Evolutionary conservation across 2,797 vertebrate species (phyloP).

Genomic region (Caiman crocodilus): DNA sequence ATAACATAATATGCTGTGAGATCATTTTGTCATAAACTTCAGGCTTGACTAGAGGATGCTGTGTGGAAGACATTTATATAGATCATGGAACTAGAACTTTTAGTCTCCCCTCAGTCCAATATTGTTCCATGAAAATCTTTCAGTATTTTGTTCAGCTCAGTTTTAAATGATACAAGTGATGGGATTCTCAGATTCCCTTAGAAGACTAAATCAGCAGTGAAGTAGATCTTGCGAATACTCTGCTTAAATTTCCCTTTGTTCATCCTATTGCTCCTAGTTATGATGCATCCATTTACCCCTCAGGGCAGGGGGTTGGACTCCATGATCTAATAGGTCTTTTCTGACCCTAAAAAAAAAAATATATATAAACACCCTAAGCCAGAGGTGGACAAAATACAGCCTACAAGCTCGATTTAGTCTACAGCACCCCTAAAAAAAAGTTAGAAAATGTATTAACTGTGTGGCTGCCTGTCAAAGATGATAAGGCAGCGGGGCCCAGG

Average conservation of each 20-base stretch:
- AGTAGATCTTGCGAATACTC: neutral
- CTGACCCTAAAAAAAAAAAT: no score
- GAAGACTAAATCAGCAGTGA: neutral
- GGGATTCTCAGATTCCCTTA: neutral
- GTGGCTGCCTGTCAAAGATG: no score
- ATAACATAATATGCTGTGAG: neutral
- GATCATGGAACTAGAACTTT: neutral
- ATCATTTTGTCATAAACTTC: conserved; percentile 6
- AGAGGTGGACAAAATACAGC: no score
- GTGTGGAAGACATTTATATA: neutral
- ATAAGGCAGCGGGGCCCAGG: no score
- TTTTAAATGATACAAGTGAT: neutral
- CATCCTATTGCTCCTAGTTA: neutral
- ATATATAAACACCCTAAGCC: no score
- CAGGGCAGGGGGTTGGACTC: no score
- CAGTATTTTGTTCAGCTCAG: neutral
- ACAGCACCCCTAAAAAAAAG: no score
- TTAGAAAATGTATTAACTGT: no score
- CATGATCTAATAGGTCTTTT: no score
- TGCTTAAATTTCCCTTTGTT: neutral
- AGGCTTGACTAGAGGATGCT: neutral
- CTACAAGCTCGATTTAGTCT: no score
- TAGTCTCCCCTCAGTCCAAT: neutral
- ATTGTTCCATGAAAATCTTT: neutral
- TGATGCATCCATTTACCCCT: neutral